Percentiles rank a stretch among this genome's conserved stretches.
These are phyloP conservation scores for Tragelaphus eurycerus DNA, from an alignment of 2,797 vertebrate genomes.

Conservation along the genomic window DNA sequence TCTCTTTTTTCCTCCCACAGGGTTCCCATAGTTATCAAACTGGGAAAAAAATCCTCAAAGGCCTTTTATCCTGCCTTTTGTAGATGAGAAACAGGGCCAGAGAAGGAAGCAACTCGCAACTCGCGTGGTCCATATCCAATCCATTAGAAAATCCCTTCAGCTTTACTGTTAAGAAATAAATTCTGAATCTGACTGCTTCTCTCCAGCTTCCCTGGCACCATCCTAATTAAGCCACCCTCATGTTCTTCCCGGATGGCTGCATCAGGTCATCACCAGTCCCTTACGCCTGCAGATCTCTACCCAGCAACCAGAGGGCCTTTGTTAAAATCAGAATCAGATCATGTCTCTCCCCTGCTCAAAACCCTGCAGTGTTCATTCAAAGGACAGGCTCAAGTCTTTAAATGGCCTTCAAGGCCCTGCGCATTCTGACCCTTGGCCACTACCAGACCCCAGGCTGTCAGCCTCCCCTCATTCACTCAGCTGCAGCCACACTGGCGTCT, in stretches of 20 bases:
- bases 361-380: background rate
- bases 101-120: background rate
- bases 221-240: background rate
- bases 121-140: background rate
- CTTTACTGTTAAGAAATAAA: constrained; percentile 17
- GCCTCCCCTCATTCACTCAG: background rate
- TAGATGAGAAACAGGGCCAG: background rate
- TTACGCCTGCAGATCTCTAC: background rate
- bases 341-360: background rate
- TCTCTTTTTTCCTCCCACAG: background rate
- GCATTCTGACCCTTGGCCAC: background rate
- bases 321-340: background rate
- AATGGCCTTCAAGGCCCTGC: background rate
- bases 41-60: background rate
- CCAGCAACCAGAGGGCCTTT: background rate
- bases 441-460: background rate
- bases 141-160: background rate
- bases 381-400: background rate
- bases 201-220: background rate
- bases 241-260: background rate
- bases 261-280: background rate
- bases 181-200: background rate
- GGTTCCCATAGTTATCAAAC: background rate
- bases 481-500: background rate
- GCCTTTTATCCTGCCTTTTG: background rate